phyloP scores from a whole-genome alignment of 2,888 invertebrate genomes.

The Baccha elongata region DNA sequence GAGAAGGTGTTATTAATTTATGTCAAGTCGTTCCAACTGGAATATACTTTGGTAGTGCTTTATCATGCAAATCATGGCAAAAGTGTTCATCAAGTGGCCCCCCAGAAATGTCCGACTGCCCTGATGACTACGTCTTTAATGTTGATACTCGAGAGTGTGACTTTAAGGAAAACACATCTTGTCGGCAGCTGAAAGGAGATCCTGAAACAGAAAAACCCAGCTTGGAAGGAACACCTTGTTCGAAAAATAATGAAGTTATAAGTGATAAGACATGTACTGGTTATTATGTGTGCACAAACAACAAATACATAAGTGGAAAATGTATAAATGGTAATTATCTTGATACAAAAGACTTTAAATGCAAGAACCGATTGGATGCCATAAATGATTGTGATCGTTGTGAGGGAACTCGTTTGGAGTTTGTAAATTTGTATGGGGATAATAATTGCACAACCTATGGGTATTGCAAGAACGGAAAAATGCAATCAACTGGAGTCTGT shows the following conservation, averaged over 20 bases:
- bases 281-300: conserved; percentile 74
- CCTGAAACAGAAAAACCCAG: conserved; percentile 56
- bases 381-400: conserved; percentile 77
- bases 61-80: conserved; percentile 75
- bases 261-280: conserved; percentile 73
- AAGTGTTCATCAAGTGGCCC: conserved; percentile 64
- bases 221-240: conserved; percentile 50
- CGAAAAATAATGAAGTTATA: conserved; percentile 1
- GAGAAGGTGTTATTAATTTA: conserved; percentile 29
- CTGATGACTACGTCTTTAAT: conserved; percentile 63
- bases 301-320: conserved; percentile 51
- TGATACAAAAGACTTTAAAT: conserved; percentile 71
- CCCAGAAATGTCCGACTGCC: conserved; percentile 65
- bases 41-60: conserved; percentile 75
- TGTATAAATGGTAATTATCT: conserved; percentile 72
- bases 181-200: conserved; percentile 74
- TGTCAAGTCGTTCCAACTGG: conserved; percentile 73
- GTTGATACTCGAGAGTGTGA: conserved; percentile 72
- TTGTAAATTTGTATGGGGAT: conserved; percentile 75
- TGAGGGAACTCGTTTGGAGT: conserved; percentile 65
- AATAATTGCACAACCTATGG: conserved; percentile 74
- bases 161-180: conserved; percentile 68
- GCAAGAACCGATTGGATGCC: conserved; percentile 74
- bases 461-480: conserved; percentile 74
- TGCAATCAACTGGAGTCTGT: conserved; percentile 68